These are phyloP conservation scores for Anolis carolinensis DNA, from an alignment of 2,113 vertebrate species.

Conservation along the genomic window DNA sequence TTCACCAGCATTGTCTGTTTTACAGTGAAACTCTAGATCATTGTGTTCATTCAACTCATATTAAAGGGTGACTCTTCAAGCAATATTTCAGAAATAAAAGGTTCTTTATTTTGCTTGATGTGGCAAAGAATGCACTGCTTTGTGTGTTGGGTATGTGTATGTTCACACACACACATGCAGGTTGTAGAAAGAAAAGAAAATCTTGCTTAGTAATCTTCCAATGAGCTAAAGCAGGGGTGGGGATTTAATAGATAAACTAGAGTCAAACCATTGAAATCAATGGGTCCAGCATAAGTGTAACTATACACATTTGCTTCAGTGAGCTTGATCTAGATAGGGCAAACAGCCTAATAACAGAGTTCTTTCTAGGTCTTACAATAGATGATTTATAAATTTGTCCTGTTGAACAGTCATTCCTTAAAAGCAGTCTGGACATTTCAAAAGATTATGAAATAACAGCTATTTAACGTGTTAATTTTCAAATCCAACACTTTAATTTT, in stretches of 20 bases:
- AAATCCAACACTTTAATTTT: too few species aligned
- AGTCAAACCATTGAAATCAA: too few species aligned
- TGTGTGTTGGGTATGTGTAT: background rate
- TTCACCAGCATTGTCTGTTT: background rate
- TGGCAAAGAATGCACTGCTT: background rate
- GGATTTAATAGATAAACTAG: too few species aligned
- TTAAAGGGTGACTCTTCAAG: background rate
- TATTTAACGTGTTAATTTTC: too few species aligned
- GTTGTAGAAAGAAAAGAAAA: background rate
- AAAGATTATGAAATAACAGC: background rate
- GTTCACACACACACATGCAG: too few species aligned
- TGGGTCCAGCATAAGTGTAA: too few species aligned
- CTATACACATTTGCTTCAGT: too few species aligned
- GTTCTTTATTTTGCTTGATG: background rate
- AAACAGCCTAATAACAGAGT: too few species aligned
- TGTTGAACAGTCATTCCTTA: conserved; percentile 15
- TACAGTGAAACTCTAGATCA: background rate
- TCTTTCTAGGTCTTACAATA: background rate
- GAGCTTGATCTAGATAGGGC: too few species aligned
- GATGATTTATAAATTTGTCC: conserved; percentile 26
- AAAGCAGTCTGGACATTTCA: conserved; percentile 25
- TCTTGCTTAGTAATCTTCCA: background rate
- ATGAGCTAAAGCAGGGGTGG: background rate
- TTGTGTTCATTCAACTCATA: background rate
- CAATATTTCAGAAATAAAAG: background rate